A percentile compares a stretch with the other conserved stretches of the same genome.
Evolutionary conservation across 1,140 invertebrate genomes (phyloP).

Genomic region (Brachionus asplanchnoidis): DNA sequence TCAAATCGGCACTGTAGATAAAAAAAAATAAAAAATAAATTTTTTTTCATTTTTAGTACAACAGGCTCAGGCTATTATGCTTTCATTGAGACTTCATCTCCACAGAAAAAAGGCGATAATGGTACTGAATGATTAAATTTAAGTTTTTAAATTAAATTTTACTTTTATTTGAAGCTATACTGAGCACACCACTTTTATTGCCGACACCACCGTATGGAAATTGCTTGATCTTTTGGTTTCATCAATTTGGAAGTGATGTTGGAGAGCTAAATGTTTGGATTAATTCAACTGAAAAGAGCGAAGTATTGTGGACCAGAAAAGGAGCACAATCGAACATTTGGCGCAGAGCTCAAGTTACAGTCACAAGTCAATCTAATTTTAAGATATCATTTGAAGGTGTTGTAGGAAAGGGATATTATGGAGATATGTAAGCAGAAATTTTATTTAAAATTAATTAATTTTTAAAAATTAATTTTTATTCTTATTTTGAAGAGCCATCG

Average conservation of each 20-base stretch:
- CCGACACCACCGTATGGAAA: slow-evolving; percentile 20
- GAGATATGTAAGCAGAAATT: slow-evolving; percentile 44
- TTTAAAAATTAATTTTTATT: neutral
- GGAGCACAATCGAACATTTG: slow-evolving; percentile 51
- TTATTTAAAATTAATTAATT: neutral
- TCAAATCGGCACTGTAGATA: too few species aligned
- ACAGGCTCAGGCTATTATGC: slow-evolving; percentile 48
- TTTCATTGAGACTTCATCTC: slow-evolving; percentile 50
- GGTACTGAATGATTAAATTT: slow-evolving; percentile 20
- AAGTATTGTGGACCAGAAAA: slow-evolving; percentile 48
- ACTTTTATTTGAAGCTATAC: slow-evolving; percentile 60
- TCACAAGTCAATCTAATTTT: slow-evolving; percentile 43
- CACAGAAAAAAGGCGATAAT: slow-evolving; percentile 48
- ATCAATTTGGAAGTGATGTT: slow-evolving; percentile 29
- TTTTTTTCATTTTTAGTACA: neutral
- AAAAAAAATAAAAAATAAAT: neutral
- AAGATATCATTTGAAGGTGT: slow-evolving; percentile 31
- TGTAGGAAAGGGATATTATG: slow-evolving; percentile 23
- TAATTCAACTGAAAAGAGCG: neutral
- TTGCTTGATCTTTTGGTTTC: slow-evolving; percentile 38
- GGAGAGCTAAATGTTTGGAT: slow-evolving; percentile 16
- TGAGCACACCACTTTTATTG: neutral
- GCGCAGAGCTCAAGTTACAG: slow-evolving; percentile 46
- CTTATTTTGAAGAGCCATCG: neutral
- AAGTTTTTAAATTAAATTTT: neutral